Evolutionary conservation across 2,888 invertebrate genomes (phyloP).

Genomic region (Aricia artaxerxes): DNA sequence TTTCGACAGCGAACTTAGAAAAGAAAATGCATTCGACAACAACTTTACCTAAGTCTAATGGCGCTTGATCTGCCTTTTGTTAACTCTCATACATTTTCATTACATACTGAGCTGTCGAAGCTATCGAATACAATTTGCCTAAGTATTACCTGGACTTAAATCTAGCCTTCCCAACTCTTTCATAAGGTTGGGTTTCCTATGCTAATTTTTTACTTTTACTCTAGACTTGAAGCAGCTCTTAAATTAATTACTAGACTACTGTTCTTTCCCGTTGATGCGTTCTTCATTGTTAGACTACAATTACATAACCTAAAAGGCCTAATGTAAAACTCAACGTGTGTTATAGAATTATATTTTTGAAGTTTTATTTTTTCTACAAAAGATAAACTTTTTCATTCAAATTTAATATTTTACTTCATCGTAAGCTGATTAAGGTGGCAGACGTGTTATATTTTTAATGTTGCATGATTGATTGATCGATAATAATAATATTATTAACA

Average conservation of each 20-base stretch:
- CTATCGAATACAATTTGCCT: background rate
- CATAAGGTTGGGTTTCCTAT: background rate
- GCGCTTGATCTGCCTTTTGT: background rate
- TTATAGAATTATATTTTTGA: conserved; percentile 13
- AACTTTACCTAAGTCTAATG: background rate
- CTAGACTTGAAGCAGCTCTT: background rate
- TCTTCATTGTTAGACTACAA: background rate
- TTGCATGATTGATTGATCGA: background rate
- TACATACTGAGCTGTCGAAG: background rate
- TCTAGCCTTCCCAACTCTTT: background rate
- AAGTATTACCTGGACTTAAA: background rate
- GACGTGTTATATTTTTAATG: background rate
- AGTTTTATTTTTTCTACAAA: conserved; percentile 22
- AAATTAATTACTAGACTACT: background rate
- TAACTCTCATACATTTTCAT: background rate
- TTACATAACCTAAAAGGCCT: background rate
- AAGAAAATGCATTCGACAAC: background rate
- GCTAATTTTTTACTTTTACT: background rate
- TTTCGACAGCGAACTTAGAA: background rate
- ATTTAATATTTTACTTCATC: conserved; percentile 19
- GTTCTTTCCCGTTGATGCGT: background rate
- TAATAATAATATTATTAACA: background rate
- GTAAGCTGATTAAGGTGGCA: background rate
- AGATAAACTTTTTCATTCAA: conserved; percentile 25
- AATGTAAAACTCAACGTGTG: background rate